Evolutionary conservation across 2,888 invertebrate genomes (phyloP).

Genomic region (Acleris laterana): DNA sequence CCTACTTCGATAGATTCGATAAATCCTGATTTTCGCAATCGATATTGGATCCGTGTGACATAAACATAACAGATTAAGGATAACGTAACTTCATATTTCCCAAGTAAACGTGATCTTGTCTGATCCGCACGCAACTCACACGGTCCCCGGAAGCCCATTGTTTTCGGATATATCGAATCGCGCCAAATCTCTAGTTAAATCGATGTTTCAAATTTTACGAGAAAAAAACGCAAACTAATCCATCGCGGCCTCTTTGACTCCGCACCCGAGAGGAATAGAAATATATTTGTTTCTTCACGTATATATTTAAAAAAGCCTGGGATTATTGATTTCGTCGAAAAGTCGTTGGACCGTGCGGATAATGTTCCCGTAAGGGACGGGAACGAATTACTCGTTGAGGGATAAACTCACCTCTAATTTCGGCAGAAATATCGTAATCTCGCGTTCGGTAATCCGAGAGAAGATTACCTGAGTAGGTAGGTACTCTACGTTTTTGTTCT

Average conservation of each 20-base stretch:
- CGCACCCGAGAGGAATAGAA: constrained; percentile 55
- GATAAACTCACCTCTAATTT: constrained; percentile 79
- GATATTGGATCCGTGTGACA: constrained; percentile 17
- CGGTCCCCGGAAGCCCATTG: constrained; percentile 77
- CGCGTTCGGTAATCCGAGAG: constrained; percentile 55
- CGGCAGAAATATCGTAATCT: constrained; percentile 65
- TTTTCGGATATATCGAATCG: constrained; percentile 67
- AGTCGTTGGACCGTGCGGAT: constrained; percentile 70
- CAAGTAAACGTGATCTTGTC: constrained; percentile 64
- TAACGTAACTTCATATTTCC: constrained; percentile 50
- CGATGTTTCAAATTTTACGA: constrained; percentile 75
- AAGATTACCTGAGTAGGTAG: constrained; percentile 62
- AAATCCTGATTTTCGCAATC: constrained; percentile 4
- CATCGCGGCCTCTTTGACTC: constrained; percentile 77
- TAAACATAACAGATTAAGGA: constrained; percentile 37
- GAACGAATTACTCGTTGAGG: constrained; percentile 79
- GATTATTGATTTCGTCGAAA: constrained; percentile 81
- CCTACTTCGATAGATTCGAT: not conserved
- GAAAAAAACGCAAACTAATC: constrained; percentile 73
- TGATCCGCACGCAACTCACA: constrained; percentile 66
- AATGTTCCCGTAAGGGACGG: constrained; percentile 73
- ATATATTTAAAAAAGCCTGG: constrained; percentile 71
- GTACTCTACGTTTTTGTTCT: constrained; percentile 44
- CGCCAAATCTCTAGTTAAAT: constrained; percentile 75
- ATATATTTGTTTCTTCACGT: constrained; percentile 75